A percentile compares a stretch with the other conserved stretches of the same genome.
phyloP scores from a whole-genome alignment of 1,140 invertebrate genomes.

The Drosophila novamexicana region DNA sequence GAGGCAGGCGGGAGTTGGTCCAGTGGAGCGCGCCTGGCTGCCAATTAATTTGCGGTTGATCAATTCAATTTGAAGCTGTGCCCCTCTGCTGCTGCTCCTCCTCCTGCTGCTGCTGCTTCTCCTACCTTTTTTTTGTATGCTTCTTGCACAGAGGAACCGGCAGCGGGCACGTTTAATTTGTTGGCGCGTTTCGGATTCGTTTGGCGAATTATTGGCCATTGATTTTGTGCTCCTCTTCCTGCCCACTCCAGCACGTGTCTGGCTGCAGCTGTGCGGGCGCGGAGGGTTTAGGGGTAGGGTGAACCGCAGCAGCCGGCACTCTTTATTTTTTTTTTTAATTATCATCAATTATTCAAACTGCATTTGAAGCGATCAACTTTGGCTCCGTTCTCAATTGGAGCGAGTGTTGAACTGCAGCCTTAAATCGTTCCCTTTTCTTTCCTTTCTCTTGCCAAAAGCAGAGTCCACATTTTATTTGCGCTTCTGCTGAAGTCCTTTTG shows the following conservation, averaged over 20 bases:
- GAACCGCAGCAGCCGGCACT: slow-evolving; percentile 41
- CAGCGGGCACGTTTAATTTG: slow-evolving; percentile 1
- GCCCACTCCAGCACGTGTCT: slow-evolving; percentile 24
- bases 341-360: slow-evolving; percentile 84
- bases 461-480: slow-evolving; percentile 4
- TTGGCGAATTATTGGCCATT: slow-evolving; percentile 82
- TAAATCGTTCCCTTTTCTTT: slow-evolving; percentile 3
- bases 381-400: slow-evolving; percentile 72
- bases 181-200: slow-evolving; percentile 57
- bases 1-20: slow-evolving; percentile 20
- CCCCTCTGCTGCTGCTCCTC: slow-evolving; percentile 14
- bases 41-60: slow-evolving; percentile 84
- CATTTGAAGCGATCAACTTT: slow-evolving; percentile 83
- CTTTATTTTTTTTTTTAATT: slow-evolving; percentile 62
- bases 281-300: not conserved
- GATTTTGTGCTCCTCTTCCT: slow-evolving; percentile 57
- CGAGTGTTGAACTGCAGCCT: slow-evolving; percentile 31
- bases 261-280: not conserved
- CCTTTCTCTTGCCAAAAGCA: not conserved
- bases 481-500: slow-evolving; percentile 1
- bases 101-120: slow-evolving; percentile 23
- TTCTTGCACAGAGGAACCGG: no score
- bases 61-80: slow-evolving; percentile 82
- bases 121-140: no score
- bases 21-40: slow-evolving; percentile 67